Evolutionary conservation across 2,113 vertebrate genomes (phyloP).

Genomic region (Mustela nigripes): DNA sequence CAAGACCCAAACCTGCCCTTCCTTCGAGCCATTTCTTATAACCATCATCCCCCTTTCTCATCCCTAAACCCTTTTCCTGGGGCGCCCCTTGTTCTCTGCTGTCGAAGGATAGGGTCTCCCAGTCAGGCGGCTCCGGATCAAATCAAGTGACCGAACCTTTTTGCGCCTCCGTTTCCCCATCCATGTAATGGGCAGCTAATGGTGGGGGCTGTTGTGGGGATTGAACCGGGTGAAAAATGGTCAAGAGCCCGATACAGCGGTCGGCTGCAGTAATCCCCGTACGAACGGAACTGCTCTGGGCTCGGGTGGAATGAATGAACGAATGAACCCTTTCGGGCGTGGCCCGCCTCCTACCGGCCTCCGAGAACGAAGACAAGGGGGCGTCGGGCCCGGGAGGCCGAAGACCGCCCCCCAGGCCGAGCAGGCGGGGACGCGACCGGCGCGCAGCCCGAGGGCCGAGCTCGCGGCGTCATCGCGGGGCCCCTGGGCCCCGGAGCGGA

Average conservation of each 20-base stretch:
- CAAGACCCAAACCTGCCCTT: neutral
- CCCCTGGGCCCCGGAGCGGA: neutral
- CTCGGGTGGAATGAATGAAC: conserved; percentile 50
- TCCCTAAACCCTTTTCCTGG: neutral
- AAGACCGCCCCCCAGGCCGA: neutral
- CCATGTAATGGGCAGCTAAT: no score
- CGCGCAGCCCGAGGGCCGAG: neutral
- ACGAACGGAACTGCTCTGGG: neutral
- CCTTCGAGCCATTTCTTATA: neutral
- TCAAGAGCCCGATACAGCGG: neutral
- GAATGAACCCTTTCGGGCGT: neutral
- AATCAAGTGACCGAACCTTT: neutral
- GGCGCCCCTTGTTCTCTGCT: neutral
- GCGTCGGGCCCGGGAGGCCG: neutral
- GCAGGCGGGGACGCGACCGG: neutral
- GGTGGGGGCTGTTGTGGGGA: neutral
- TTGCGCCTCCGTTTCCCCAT: neutral
- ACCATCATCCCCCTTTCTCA: neutral
- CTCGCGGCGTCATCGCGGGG: neutral
- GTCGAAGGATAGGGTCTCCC: neutral
- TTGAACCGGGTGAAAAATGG: neutral
- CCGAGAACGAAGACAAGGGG: neutral
- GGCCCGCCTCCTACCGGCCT: neutral
- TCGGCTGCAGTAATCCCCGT: neutral
- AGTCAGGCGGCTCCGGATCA: neutral